Evolutionary conservation across 2,888 invertebrate genomes (phyloP), one percentile per base, ranked within the genome.

Genomic region (Lasius fuliginosus): DNA sequence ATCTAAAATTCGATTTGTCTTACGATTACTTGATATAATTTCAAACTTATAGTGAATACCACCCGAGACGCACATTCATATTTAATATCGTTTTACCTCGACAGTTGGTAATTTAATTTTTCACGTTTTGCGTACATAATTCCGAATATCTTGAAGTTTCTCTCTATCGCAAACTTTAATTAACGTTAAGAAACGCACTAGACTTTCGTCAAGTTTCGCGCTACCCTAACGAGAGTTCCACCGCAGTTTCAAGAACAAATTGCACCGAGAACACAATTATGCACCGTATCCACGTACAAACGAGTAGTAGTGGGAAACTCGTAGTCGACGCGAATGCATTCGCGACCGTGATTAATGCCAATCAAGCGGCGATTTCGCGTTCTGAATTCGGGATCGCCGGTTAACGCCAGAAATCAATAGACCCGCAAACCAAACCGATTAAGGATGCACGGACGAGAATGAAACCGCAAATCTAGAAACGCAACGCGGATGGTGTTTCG

Each of bases 401-500:
- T 83, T 76, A 86, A 83, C 85, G 65, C 85, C 86, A 68, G 83
- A 64, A 85, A 89, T 89, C 89, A 74, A 89, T 89, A 90, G 71
- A 74, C 56, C 71, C 82, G 68, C 83, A 82, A 86, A 83, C 85
- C 90, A 67, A 84, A 9, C 40, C 85, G 86, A 86, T 86, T 85
- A 85, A 85, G 85, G 83, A 90, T 86, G 83, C 88, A 84, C 85
- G 76, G 46, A 68, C 71, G 81, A 82, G 82, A 73, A 30, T 65
- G 58, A 65, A 65, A 84, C 86, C 85, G 76, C 85, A 75, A 83
- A 83, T 85, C 69, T 81, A 77, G 82, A 83, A 86, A 79, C 33
- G 81, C 65, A 69, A 49, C 53, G 82, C 62, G 30, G 75, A 18
- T 53, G 27, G 15, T 58, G 69, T 87, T 85, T 58, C 81, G 62